Conservation (phyloP, 2,888 invertebrate genomes). For the Nasonovia ribisnigri region DNA sequence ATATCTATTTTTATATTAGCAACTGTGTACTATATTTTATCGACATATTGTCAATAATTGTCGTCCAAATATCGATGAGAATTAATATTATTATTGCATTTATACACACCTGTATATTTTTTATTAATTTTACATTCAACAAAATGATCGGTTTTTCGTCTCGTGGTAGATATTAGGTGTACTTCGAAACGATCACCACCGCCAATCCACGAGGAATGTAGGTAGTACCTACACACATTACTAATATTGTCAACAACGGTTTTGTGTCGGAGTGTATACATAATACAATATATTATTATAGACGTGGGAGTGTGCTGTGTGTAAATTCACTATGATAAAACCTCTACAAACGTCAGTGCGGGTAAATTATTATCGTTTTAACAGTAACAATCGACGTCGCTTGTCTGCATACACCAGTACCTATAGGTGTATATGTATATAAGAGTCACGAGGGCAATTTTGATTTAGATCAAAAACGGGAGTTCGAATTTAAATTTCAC, state of each 20-base stretch:
- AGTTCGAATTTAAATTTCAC: conserved; percentile 10
- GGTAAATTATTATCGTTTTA: not conserved
- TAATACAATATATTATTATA: not conserved
- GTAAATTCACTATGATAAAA: conserved; percentile 11
- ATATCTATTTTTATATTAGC: not conserved
- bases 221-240: not conserved
- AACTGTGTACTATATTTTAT: not conserved
- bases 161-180: not conserved
- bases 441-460: not conserved
- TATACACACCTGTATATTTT: not conserved
- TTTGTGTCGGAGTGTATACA: not conserved
- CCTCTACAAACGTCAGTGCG: not conserved
- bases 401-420: not conserved
- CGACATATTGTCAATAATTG: not conserved
- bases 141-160: not conserved
- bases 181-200: not conserved
- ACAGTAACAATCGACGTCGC: not conserved
- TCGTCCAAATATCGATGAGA: not conserved
- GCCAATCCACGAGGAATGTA: not conserved
- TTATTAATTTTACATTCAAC: not conserved
- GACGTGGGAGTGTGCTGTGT: not conserved
- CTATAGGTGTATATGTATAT: not conserved
- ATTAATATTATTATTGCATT: not conserved
- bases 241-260: conserved; percentile 14
- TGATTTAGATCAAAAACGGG: not conserved